These are phyloP conservation scores for Gopherus flavomarginatus DNA, from an alignment of 2,113 vertebrate genomes.

Conservation along the genomic window DNA sequence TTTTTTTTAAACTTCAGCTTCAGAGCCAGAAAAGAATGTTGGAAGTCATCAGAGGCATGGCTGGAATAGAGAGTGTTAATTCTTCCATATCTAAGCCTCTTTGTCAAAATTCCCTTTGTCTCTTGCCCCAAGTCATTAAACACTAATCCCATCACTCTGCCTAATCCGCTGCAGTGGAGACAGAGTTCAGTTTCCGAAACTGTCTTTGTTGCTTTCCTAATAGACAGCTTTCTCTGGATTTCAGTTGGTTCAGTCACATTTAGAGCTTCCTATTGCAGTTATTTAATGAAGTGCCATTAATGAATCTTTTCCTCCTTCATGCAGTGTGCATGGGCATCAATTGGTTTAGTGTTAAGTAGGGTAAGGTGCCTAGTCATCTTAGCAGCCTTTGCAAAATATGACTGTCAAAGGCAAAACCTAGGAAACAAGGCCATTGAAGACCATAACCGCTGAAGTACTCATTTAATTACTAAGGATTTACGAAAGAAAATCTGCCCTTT, in stretches of 20 bases:
- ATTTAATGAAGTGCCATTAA: slow-evolving; percentile 91
- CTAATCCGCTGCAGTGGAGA: slow-evolving; percentile 94
- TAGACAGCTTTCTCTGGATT: slow-evolving; percentile 86
- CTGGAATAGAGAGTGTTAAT: slow-evolving; percentile 91
- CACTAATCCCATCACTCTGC: slow-evolving; percentile 99
- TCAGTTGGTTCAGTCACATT: slow-evolving; percentile 80
- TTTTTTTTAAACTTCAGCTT: background rate
- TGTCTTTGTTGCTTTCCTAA: slow-evolving; percentile 88
- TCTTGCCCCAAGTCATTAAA: slow-evolving; percentile 99
- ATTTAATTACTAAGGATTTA: slow-evolving; percentile 88
- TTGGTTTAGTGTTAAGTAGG: slow-evolving; percentile 84
- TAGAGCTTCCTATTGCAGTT: slow-evolving; percentile 78
- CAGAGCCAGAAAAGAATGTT: slow-evolving; percentile 82
- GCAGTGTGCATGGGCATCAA: slow-evolving; percentile 79
- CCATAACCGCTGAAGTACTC: slow-evolving; percentile 79
- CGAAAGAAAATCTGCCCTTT: slow-evolving; percentile 87
- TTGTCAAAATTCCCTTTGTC: slow-evolving; percentile 89
- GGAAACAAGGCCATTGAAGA: slow-evolving; percentile 83
- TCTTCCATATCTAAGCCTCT: slow-evolving; percentile 93
- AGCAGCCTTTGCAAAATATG: slow-evolving; percentile 83
- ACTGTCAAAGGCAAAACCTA: slow-evolving; percentile 85
- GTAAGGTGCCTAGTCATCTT: slow-evolving; percentile 80
- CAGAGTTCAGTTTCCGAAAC: slow-evolving; percentile 90
- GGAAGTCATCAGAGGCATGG: slow-evolving; percentile 82
- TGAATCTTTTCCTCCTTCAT: slow-evolving; percentile 87